Evolutionary conservation across 64 coral and sea anemone species (phyloP), one percentile per base, ranked within the genome.

Genomic region (Actinia equina): DNA sequence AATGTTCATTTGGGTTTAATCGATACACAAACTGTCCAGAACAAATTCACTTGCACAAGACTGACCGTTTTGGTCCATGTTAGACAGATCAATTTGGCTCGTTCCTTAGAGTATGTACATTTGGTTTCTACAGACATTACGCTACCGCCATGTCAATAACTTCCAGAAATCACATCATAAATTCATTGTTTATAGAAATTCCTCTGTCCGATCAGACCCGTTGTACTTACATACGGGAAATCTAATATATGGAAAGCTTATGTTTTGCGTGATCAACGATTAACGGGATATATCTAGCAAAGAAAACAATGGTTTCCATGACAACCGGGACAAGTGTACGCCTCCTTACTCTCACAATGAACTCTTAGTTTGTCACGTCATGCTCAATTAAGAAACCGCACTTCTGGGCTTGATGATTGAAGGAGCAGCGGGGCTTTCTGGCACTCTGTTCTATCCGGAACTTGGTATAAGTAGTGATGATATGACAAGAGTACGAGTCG

Each of bases 1-100:
- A 74, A 81, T 81, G 78, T 51, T 81, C 78, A 52, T 52, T 81
- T 81, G 78, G 43, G 37, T 12, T 85, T 43, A 5, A 85, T 51
- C 80, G 53, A 52, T 52, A 20, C 45, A 82, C 53, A 57, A 51
- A 57, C 17, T 42, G 71, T 42, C 42, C 64, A 37, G 89, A 43
- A 26, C 69, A 87, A 87, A 26, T 77, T 17, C 63, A 77, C 46
- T 0, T 20, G 44, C 65, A 91, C 5, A 85, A 26, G 16, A 90
- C 91, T 82, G 59, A 96, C 94, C 94, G 91, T 96, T 96, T 91
- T 92, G 91, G 37, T 93, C 94, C 94, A 96, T 96, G 52, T 74
- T 74, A 70, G 86, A 45, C 83, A 65, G 54, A 22, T 88, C 42
- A 90, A 90, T 92, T 93, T 93, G 90, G 94, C 88, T 82, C 60